A percentile compares a stretch with the other conserved stretches of the same genome.
Conservation (phyloP, 2,113 vertebrate genomes). For the Athene noctua region DNA sequence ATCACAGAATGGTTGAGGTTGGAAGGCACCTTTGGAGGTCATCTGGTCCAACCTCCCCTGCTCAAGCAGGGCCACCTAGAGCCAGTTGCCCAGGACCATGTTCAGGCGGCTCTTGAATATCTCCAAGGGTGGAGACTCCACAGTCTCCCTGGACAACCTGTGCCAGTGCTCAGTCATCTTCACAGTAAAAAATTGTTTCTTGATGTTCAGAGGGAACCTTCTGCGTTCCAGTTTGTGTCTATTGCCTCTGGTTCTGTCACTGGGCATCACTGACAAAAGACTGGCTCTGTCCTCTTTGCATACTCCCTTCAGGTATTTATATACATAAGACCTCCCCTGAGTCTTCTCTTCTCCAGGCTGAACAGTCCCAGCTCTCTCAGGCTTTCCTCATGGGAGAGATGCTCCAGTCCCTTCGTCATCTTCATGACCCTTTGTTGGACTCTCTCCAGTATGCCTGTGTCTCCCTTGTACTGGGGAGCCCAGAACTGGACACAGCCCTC, state of each 20-base stretch:
- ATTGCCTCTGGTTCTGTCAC: background rate
- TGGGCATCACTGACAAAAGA: too few relatives aligned
- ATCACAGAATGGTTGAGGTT: background rate
- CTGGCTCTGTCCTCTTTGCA: too few relatives aligned
- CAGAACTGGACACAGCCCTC: background rate
- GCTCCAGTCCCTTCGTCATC: too few relatives aligned
- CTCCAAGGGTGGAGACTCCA: background rate
- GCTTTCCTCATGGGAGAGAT: too few relatives aligned
- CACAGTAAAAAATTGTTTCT: background rate
- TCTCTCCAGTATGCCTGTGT: too few relatives aligned
- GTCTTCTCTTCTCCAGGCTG: too few relatives aligned
- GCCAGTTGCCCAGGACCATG: background rate
- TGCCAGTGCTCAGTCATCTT: background rate
- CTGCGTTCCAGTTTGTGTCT: background rate
- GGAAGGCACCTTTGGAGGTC: background rate
- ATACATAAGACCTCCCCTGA: too few relatives aligned
- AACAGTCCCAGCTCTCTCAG: too few relatives aligned
- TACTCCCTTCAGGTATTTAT: too few relatives aligned
- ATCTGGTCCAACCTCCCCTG: background rate
- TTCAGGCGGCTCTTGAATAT: background rate
- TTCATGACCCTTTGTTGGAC: too few relatives aligned
- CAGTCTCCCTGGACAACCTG: background rate
- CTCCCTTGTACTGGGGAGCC: too few relatives aligned
- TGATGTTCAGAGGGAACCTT: background rate
- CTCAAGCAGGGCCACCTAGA: background rate